Conservation (phyloP, 2,797 vertebrate genomes). For the Perodicticus potto region DNA sequence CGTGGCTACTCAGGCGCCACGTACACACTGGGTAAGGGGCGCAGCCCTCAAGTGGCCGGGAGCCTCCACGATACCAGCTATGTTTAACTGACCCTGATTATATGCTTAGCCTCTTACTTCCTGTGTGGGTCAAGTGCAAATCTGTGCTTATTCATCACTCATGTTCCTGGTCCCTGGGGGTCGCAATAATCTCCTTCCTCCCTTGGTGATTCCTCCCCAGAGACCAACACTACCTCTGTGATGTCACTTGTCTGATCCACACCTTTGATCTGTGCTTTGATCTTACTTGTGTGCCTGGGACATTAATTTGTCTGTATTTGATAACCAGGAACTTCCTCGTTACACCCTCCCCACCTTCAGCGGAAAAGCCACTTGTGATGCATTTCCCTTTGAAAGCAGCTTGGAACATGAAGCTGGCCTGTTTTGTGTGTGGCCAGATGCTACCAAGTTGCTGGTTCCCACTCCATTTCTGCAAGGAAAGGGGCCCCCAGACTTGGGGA, state of each 20-base stretch:
- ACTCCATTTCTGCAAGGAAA: background rate
- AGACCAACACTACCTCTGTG: background rate
- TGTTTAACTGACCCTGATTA: too few relatives aligned
- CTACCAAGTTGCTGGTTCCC: background rate
- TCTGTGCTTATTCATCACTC: background rate
- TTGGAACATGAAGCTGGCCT: background rate
- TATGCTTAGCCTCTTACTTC: background rate
- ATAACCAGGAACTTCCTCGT: background rate
- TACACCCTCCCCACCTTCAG: too few relatives aligned
- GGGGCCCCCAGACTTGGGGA: background rate
- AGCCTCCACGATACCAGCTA: fast-evolving
- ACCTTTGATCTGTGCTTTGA: constrained; percentile 45
- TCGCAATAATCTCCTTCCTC: fast-evolving
- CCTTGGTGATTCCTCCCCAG: fast-evolving
- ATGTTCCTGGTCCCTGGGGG: background rate
- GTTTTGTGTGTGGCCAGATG: background rate
- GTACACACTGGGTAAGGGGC: constrained; percentile 90
- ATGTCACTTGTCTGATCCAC: background rate
- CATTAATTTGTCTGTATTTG: background rate
- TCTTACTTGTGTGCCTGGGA: background rate
- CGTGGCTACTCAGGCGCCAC: constrained; percentile 83
- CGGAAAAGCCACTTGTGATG: background rate
- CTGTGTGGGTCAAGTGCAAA: fast-evolving
- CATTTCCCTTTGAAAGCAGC: background rate
- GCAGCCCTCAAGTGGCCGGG: fast-evolving